Evolutionary conservation across 2,113 vertebrate species (phyloP), one percentile per base, ranked within the genome.

Genomic region (Ancistrus triradiatus): DNA sequence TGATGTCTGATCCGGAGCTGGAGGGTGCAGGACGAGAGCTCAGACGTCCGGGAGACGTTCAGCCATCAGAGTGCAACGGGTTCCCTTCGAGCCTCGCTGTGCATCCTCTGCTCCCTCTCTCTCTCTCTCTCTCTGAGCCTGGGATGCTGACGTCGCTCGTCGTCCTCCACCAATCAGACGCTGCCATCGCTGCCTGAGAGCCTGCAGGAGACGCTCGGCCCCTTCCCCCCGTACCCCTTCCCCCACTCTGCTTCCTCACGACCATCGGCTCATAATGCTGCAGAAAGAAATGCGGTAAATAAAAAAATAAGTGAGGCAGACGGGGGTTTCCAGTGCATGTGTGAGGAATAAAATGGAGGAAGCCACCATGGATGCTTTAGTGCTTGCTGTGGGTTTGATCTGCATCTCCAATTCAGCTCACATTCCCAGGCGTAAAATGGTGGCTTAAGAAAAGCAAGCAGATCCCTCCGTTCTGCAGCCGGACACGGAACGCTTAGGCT

Each of bases 161-260:
- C 19, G 19, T 21, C 14, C 37, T 65, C 80, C 74, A 68, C 86
- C 85, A 87, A 88, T 87, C 84, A 74, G 33, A 28, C 13, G 21
- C 80, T n/a, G 17, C 28, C 56, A 57, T 68, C 63, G 19, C n/a
- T 63, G 66, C 19, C 44, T 75, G 69, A 75, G 27, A 69, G 77
- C 72, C 64, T 76, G 80, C 80, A 75, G 76, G 61, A 72, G 84
- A 83, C 79, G 80, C 83, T 77, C 53, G 4, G 40, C 24, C n/a
- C 69, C 59, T 67, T 75, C 69, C 70, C 6, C 28, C 57, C 28
- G 13, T 70, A 3, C 68, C 83, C 83, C 85, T 78, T 83, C 84
- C 85, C 85, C 84, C 84, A 81, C 70, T 78, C 80, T 81, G 56
- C 78, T 79, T 81, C 79, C 70, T 80, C 64, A 61, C 60, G 69